Conservation (phyloP, 2,797 vertebrate species). For the Chromis chromis region DNA sequence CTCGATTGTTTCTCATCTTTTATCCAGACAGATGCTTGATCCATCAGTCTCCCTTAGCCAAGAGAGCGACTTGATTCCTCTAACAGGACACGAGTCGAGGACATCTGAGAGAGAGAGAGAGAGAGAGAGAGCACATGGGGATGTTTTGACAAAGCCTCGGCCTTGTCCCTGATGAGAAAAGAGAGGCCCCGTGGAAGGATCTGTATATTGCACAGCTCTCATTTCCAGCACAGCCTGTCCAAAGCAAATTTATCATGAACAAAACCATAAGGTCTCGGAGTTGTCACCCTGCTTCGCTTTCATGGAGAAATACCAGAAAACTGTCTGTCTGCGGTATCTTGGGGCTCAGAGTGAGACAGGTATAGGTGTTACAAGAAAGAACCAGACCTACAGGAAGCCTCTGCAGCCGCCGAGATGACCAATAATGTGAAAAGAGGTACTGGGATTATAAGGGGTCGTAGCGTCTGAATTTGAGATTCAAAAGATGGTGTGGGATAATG, state of each 20-base stretch:
- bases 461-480: constrained; percentile 62
- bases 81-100: constrained; percentile 60
- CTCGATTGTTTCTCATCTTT: constrained; percentile 68
- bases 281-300: constrained; percentile 46
- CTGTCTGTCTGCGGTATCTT: constrained; percentile 38
- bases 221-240: constrained; percentile 47
- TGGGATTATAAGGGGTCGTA: constrained; percentile 47
- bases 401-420: constrained; percentile 29
- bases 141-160: constrained; percentile 71
- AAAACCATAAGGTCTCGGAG: constrained; percentile 51
- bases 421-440: constrained; percentile 35
- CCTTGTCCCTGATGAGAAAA: constrained; percentile 68
- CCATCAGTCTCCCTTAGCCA: constrained; percentile 65
- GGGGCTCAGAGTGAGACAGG: constrained; percentile 33
- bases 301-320: constrained; percentile 60
- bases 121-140: constrained; percentile 42
- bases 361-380: constrained; percentile 64
- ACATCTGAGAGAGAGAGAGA: constrained; percentile 65
- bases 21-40: constrained; percentile 76
- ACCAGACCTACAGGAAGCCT: constrained; percentile 51
- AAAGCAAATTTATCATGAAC: constrained; percentile 48
- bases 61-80: constrained; percentile 59
- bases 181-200: constrained; percentile 56
- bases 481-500: constrained; percentile 72
- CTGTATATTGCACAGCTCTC: constrained; percentile 41